Evolutionary conservation across 2,888 invertebrate species (phyloP).

Genomic region (Lasioglossum calceatum): DNA sequence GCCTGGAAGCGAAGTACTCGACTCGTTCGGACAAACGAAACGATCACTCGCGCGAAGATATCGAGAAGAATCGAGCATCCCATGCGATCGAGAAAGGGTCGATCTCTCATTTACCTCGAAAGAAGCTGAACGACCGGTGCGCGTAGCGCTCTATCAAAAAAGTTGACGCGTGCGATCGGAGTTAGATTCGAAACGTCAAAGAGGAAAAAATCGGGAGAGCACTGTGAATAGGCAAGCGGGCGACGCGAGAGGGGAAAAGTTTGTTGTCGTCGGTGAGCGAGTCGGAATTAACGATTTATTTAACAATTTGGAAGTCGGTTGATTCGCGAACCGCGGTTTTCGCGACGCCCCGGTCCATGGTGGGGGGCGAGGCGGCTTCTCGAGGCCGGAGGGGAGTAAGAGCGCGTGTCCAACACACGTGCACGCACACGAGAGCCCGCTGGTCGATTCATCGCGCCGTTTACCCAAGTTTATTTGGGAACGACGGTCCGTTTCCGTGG

Average conservation of each 20-base stretch:
- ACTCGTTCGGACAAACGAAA: no score
- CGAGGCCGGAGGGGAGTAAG: slow-evolving; percentile 27
- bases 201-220: not conserved
- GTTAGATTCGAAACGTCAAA: no score
- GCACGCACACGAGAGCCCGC: slow-evolving; percentile 32
- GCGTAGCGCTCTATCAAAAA: no score
- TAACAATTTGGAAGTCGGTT: slow-evolving; percentile 17
- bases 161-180: no score
- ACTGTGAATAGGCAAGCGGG: no score
- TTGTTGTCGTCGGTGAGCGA: not conserved
- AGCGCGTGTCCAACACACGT: slow-evolving; percentile 62
- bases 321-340: not conserved
- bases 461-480: slow-evolving; percentile 74
- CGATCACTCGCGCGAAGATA: not conserved
- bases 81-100: not conserved
- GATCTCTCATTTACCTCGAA: no score
- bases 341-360: not conserved
- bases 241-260: not conserved
- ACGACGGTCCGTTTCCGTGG: slow-evolving; percentile 74
- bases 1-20: not conserved
- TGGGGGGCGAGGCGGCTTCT: not conserved
- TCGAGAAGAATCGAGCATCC: not conserved
- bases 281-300: slow-evolving; percentile 19
- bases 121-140: no score
- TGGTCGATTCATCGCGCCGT: slow-evolving; percentile 70